Evolutionary conservation across 2,113 vertebrate genomes (phyloP), one percentile per base, ranked within the genome.

Genomic region (Gallinago paraguaiae): DNA sequence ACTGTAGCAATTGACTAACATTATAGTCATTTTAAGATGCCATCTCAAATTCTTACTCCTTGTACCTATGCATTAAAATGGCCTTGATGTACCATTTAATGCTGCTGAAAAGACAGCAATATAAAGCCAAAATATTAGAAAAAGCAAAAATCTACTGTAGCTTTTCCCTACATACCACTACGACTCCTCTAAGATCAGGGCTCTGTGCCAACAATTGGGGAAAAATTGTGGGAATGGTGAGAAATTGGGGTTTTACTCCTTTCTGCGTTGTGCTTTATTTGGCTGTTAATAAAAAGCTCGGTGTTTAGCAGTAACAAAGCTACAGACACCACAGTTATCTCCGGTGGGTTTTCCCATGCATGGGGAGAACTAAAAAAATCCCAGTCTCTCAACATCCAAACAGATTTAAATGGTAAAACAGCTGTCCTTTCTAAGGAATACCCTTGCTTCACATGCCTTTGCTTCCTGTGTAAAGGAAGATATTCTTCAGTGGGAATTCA

Each of bases 401-500:
- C 30, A 59, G 7, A 39, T 88, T 63, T 78, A 95, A 94, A 86
- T 59, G 11, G 19, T 84, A 93, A 90, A 93, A 8, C 80, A 94
- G 43, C 41, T 92, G 76, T 51, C 30, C 17, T 88, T 71, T 39
- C 86, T 68, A 56, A 94, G 56, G 37, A 91, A 63, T 46, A 19
- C 46, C 46, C 11, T 46, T 46, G 46, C 46, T 46, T 46, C 14
- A 59, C 46, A 70, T 59, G 13, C 14, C 35, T 91, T 89, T 67
- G 23, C 35, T 95, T 94, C 46, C 83, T 86, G 41, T 84, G 31
- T 37, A 86, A 71, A 75, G 51, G 46, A 78, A 82, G 59, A 81
- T 86, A 88, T 43, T 68, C 43, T 84, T 78, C 72, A 84, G 37
- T 75, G 86, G 88, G n/a, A 93, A 78, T 92, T 86, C 72, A 56